phyloP scores from a whole-genome alignment of 1,140 invertebrate genomes.

The Bombus picipes region DNA sequence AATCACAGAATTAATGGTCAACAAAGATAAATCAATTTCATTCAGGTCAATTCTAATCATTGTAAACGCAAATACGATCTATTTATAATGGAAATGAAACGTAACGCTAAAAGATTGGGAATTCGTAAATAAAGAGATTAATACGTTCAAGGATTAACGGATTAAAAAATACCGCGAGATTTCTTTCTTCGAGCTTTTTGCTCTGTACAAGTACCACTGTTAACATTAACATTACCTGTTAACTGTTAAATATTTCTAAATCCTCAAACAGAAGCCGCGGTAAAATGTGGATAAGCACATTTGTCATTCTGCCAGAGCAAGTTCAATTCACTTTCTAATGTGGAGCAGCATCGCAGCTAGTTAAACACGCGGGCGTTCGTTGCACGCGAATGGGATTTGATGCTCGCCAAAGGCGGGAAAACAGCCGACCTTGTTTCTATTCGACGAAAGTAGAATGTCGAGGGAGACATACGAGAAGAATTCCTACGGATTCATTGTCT shows the following conservation, averaged over 20 bases:
- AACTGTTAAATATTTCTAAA: neutral
- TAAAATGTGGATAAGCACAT: neutral
- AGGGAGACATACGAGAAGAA: slow-evolving; percentile 18
- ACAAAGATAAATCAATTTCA: no score
- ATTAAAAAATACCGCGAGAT: neutral
- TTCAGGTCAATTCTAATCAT: no score
- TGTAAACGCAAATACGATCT: neutral
- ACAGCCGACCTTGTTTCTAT: slow-evolving; percentile 30
- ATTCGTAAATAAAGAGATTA: no score
- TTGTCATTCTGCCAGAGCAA: neutral
- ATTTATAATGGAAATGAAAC: neutral
- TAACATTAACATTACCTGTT: no score
- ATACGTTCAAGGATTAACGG: no score
- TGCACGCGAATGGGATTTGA: neutral
- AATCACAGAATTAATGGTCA: no score
- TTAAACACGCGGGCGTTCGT: neutral
- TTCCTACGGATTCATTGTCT: slow-evolving; percentile 42
- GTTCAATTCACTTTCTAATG: slow-evolving; percentile 40
- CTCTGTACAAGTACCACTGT: neutral
- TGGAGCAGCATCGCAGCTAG: neutral
- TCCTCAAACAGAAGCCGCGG: neutral
- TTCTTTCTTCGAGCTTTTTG: neutral
- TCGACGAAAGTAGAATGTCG: slow-evolving; percentile 35
- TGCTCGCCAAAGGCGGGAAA: neutral
- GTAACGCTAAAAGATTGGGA: no score